A percentile compares a stretch with the other conserved stretches of the same genome.
Evolutionary conservation across 92 coral and sea anemone genomes (phyloP).

Genomic region (Ricordea florida): DNA sequence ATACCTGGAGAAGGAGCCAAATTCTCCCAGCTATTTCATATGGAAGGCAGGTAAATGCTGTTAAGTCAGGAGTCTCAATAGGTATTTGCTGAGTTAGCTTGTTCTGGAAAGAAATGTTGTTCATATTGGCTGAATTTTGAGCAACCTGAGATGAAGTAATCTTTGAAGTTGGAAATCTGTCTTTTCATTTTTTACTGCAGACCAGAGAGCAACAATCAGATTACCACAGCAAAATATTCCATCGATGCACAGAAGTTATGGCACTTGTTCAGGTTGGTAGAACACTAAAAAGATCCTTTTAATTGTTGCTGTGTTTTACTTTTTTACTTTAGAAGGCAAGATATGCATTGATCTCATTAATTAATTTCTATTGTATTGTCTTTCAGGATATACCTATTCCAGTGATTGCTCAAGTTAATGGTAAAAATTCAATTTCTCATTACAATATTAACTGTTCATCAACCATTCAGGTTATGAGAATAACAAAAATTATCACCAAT

Average conservation of each 20-base stretch:
- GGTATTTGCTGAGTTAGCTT: no score
- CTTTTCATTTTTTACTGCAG: no score
- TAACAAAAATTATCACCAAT: not conserved
- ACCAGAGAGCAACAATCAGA: conserved; percentile 76
- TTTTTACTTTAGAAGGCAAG: not conserved
- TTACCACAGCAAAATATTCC: conserved; percentile 78
- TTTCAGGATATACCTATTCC: conserved; percentile 86
- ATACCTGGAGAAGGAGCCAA: no score
- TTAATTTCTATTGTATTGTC: not conserved
- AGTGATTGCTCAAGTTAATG: conserved; percentile 97
- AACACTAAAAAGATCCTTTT: not conserved
- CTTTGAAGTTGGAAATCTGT: no score
- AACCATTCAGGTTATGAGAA: not conserved
- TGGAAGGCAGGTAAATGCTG: no score
- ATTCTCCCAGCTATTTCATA: no score
- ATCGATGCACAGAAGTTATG: conserved; percentile 95
- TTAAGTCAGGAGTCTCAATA: no score
- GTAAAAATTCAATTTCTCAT: conserved; percentile 28
- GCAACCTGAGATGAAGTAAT: no score
- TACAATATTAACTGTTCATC: not conserved
- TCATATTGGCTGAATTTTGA: no score
- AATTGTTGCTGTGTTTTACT: not conserved
- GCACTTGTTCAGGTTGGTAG: conserved; percentile 74
- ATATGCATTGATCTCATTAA: no score
- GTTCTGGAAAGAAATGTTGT: no score